These are phyloP conservation scores for Ichneumoninae sp. DNA, from an alignment of 2,888 invertebrate genomes.

Conservation along the genomic window DNA sequence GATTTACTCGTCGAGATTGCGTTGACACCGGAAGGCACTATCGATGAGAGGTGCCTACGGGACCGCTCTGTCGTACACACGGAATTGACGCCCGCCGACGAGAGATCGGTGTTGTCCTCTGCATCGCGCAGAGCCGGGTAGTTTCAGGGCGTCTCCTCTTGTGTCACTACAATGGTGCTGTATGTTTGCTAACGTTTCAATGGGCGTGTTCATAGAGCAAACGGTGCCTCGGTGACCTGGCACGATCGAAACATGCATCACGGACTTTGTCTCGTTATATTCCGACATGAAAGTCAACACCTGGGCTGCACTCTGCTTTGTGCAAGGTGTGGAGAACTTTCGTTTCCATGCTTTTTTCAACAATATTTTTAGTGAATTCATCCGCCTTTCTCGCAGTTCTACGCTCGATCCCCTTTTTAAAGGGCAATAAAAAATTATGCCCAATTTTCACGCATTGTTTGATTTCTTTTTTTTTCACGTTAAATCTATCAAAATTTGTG, in stretches of 20 bases:
- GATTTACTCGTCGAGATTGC: conserved; percentile 59
- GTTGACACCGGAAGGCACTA: conserved; percentile 58
- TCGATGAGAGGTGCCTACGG: conserved; percentile 52
- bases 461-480: too few species aligned
- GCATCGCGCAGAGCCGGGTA: conserved; percentile 2
- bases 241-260: conserved; percentile 24
- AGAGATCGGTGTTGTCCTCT: background rate
- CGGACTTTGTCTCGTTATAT: conserved; percentile 26
- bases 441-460: too few species aligned
- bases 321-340: background rate
- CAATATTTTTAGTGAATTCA: background rate
- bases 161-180: conserved; percentile 36
- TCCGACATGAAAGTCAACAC: background rate
- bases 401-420: too few species aligned
- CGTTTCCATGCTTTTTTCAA: background rate
- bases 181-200: conserved; percentile 45
- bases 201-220: conserved; percentile 42
- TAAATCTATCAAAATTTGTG: too few species aligned
- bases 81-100: background rate
- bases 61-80: background rate
- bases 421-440: too few species aligned
- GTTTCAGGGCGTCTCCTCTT: conserved; percentile 18
- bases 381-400: too few species aligned
- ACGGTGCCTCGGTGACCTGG: conserved; percentile 40
- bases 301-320: background rate